A percentile compares a stretch with the other conserved stretches of the same genome.
These are phyloP conservation scores for Phataginus tricuspis DNA, from an alignment of 2,797 vertebrate genomes.

Conservation along the genomic window DNA sequence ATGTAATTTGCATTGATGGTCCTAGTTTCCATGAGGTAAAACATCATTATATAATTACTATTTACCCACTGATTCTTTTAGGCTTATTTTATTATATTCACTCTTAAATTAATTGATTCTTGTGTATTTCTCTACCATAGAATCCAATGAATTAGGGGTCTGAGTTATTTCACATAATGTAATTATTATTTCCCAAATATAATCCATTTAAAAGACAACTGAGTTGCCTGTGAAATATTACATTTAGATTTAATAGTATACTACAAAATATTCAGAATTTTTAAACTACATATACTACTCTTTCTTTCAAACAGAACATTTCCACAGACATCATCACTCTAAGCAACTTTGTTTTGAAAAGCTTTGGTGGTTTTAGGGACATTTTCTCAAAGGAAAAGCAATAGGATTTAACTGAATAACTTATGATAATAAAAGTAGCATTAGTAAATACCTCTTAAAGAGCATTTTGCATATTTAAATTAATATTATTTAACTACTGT, in stretches of 20 bases:
- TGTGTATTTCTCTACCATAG: neutral
- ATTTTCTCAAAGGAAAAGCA: neutral
- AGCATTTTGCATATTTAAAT: neutral
- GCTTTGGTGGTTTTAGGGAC: neutral
- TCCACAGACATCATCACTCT: neutral
- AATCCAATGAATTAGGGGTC: neutral
- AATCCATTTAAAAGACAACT: conserved; percentile 12
- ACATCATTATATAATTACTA: neutral
- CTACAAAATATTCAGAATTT: neutral
- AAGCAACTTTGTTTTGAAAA: conserved; percentile 17
- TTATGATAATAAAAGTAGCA: neutral
- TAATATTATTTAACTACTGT: neutral
- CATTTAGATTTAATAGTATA: neutral
- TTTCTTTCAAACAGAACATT: neutral
- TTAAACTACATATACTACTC: neutral
- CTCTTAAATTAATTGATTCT: neutral
- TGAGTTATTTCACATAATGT: neutral
- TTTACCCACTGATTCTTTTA: conserved; percentile 16
- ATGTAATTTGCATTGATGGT: neutral
- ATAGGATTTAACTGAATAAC: neutral
- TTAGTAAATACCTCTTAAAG: neutral
- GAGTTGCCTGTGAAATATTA: neutral
- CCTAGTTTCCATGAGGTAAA: conserved; percentile 27
- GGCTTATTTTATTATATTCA: neutral
- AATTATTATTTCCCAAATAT: neutral